Percentiles rank a stretch among this genome's conserved stretches.
Conservation (phyloP, 2,113 vertebrate genomes). For the Microtus ochrogaster region DNA sequence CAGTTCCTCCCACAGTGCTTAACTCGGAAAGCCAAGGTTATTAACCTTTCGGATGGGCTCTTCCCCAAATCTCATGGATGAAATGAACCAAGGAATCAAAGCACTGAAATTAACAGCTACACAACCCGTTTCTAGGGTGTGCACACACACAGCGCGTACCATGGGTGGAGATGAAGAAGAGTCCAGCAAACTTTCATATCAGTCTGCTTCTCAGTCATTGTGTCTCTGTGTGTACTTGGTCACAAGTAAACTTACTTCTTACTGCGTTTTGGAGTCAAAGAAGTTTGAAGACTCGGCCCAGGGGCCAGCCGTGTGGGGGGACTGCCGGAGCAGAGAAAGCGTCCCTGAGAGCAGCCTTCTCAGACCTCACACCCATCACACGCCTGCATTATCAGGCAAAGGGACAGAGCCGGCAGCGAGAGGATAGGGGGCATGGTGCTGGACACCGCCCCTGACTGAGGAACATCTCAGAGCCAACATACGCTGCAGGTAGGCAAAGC, state of each 20-base stretch:
- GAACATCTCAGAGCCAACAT: neutral
- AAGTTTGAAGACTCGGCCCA: neutral
- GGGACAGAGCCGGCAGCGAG: accelerated
- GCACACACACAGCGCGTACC: too few relatives aligned
- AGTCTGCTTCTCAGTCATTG: neutral
- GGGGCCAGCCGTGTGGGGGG: neutral
- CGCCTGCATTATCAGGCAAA: neutral
- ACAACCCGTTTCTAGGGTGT: neutral
- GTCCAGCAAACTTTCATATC: neutral
- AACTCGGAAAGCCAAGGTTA: neutral
- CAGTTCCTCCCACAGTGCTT: constrained; percentile 6
- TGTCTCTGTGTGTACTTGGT: neutral
- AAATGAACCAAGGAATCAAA: constrained; percentile 5
- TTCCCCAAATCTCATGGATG: neutral
- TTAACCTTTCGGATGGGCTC: neutral
- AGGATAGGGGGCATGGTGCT: accelerated
- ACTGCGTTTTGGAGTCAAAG: neutral
- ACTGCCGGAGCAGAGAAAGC: neutral
- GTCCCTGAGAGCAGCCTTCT: neutral
- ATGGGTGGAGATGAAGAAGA: neutral
- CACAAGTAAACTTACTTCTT: neutral
- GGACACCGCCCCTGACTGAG: neutral
- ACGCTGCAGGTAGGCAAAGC: neutral
- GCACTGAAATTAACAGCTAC: neutral
- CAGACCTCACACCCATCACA: neutral